Evolutionary conservation across 2,797 vertebrate species (phyloP), one percentile per base, ranked within the genome.

Genomic region (Acrossocheilus wenchowensis): DNA sequence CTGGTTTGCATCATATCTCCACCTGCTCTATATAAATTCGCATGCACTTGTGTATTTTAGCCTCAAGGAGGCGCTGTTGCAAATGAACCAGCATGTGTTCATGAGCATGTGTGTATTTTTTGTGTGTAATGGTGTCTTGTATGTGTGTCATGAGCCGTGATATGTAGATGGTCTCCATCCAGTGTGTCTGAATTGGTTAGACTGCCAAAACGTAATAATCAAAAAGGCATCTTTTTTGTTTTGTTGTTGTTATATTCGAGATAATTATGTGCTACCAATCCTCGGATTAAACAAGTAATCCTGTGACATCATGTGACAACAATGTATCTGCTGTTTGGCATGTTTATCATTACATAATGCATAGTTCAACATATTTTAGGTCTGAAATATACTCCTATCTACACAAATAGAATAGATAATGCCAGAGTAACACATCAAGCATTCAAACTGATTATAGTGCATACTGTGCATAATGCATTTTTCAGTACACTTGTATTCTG

Each of bases 1-100:
- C 50, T 60, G 43, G 14, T 34, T 52, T 30, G 17, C 30, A 21
- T 23, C 39, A 83, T 39, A 52, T 81, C 41, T 80, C 36, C 39
- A 50, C 30, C 5, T 17, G 36, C 34, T 52, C 30, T 21, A 14
- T 9, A 8, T 15, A 78, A 34, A 36, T 1, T 15, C 52, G 2
- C 48, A 30, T 84, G 80, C 68, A 86, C 41, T 79, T 69, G 39
- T n/a, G 45, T 43, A 5, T 5, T 72, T 69, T 66, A 43, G 14
- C 72, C 88, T 73, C 78, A 84, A 81, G 90, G 64, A 54, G 87
- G 90, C 66, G 84, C 87, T 88, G 83, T 88, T 89, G 89, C 30
- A 34, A 62, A 1, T 6, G 2, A 43, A 64, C 10, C 15, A 21
- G 39, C 5, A 4, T 3, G 10, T 78, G 12, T 50, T 17, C 30